phyloP scores from a whole-genome alignment of 2,888 invertebrate species.

The Myopa tessellatipennis region DNA sequence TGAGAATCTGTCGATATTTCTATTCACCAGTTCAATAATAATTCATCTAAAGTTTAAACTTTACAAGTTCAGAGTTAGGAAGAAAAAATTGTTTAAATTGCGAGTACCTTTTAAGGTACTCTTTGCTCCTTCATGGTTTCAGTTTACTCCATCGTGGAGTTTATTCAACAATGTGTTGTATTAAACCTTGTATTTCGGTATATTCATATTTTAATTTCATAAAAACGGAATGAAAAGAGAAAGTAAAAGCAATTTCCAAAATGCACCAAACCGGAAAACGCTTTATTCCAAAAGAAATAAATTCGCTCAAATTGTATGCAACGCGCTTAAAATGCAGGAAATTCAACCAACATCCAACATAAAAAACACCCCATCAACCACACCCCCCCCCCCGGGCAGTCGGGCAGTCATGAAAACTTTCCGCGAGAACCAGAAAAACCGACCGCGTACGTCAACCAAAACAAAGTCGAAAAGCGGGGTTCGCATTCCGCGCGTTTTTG shows the following conservation, averaged over 20 bases:
- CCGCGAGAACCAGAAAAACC: not conserved
- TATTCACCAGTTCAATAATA: no score
- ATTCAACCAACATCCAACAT: not conserved
- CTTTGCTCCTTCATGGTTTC: no score
- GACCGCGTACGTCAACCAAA: constrained; percentile 12
- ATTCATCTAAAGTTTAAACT: not conserved
- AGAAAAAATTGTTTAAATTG: no score
- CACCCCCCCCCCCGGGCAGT: not conserved
- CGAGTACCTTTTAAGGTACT: no score
- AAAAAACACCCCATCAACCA: not conserved
- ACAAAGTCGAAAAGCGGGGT: constrained; percentile 23
- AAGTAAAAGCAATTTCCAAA: constrained; percentile 8
- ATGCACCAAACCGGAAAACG: constrained; percentile 21
- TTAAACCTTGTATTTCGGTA: no score
- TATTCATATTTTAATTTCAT: constrained; percentile 1
- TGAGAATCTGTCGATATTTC: no score
- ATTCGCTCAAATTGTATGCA: constrained; percentile 20
- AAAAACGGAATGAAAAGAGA: not conserved
- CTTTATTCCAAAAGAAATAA: constrained; percentile 8
- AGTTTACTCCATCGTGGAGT: no score
- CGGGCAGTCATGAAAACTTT: not conserved
- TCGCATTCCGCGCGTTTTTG: not conserved
- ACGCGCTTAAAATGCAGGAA: constrained; percentile 7
- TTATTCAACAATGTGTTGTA: no score
- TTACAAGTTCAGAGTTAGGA: not conserved